A percentile compares a stretch with the other conserved stretches of the same genome.
Evolutionary conservation across 2,797 vertebrate species (phyloP).

Genomic region (Acropternis orthonyx): DNA sequence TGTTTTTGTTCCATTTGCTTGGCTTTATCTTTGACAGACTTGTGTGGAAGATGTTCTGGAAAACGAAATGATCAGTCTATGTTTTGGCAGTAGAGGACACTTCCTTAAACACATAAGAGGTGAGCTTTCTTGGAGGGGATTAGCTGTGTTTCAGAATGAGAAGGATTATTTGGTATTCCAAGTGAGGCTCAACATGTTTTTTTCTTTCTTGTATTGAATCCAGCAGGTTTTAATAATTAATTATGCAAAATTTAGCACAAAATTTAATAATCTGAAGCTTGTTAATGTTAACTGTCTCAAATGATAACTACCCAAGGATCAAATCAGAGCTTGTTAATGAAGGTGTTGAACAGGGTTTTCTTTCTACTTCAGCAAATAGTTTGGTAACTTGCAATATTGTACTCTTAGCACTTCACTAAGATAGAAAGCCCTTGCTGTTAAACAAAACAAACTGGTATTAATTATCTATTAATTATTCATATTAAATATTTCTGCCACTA

Average conservation of each 20-base stretch:
- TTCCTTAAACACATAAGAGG: not conserved
- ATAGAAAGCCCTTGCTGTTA: not conserved
- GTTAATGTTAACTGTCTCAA: not conserved
- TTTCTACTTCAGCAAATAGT: not conserved
- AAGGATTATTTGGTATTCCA: not conserved
- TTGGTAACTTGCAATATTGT: not conserved
- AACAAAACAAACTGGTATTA: not conserved
- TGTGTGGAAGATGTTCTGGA: not conserved
- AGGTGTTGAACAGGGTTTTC: not conserved
- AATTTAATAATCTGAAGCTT: not conserved
- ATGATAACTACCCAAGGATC: not conserved
- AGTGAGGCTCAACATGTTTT: not conserved
- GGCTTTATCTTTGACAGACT: not conserved
- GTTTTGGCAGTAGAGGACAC: not conserved
- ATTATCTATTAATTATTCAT: too few relatives aligned
- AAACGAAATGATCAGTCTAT: not conserved
- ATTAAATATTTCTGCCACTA: not conserved
- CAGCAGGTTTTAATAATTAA: not conserved
- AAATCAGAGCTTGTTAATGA: not conserved
- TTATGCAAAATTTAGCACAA: not conserved
- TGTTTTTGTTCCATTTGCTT: not conserved
- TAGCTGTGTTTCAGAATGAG: not conserved
- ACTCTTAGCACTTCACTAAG: not conserved
- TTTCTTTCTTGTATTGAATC: not conserved
- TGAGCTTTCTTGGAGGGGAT: not conserved